These are phyloP conservation scores for Lanius collurio DNA, from an alignment of 2,113 vertebrate genomes.

Conservation along the genomic window DNA sequence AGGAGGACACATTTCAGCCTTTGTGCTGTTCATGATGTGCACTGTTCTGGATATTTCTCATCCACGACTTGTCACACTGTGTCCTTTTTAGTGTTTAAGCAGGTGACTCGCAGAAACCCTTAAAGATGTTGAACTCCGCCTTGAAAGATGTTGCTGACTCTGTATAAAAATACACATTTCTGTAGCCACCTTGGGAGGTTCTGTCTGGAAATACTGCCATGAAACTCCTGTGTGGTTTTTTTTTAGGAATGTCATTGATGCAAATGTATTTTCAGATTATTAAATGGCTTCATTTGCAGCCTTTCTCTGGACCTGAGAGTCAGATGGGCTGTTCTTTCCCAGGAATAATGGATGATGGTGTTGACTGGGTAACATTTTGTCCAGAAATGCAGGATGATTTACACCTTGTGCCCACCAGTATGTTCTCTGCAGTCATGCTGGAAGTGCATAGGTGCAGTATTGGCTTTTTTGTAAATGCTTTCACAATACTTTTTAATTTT, in stretches of 20 bases:
- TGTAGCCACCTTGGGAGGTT: neutral
- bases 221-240: neutral
- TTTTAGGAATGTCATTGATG: neutral
- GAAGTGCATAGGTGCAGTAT: neutral
- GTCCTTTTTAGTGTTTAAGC: neutral
- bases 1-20: neutral
- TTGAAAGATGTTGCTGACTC: neutral
- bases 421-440: neutral
- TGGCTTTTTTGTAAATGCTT: neutral
- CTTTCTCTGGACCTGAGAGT: neutral
- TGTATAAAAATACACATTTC: neutral
- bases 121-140: neutral
- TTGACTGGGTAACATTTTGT: neutral
- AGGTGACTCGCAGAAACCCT: neutral
- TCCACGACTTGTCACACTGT: neutral
- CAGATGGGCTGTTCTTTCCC: neutral
- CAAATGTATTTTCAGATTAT: neutral
- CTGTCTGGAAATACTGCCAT: neutral
- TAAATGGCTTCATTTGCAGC: neutral
- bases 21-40: neutral
- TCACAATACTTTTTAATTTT: neutral
- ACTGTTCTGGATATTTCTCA: neutral
- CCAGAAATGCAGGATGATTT: neutral
- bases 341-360: neutral
- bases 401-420: neutral